phyloP scores from a whole-genome alignment of 2,113 vertebrate genomes.

The Mandrillus leucophaeus region DNA sequence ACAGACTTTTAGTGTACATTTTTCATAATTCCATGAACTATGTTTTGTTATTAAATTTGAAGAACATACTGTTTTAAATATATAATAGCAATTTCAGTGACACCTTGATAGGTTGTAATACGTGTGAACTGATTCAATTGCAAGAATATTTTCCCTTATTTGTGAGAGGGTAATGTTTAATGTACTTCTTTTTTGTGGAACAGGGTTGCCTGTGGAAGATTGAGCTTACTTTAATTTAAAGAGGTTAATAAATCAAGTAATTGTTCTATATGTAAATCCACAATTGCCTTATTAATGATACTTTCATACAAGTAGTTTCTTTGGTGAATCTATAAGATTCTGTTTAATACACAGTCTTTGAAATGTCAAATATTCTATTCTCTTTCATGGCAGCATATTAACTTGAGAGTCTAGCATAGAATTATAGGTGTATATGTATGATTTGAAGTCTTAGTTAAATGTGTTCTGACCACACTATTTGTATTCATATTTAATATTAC shows the following conservation, averaged over 20 bases:
- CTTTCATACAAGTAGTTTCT: background rate
- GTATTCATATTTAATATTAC: background rate
- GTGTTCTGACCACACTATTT: background rate
- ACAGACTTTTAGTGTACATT: background rate
- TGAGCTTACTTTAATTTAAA: conserved; percentile 38
- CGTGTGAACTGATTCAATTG: background rate
- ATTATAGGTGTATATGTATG: background rate
- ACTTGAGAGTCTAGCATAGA: background rate
- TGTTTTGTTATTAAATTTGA: conserved; percentile 58
- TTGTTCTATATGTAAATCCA: conserved; percentile 8
- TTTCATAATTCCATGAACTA: background rate
- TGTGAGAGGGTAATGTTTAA: background rate
- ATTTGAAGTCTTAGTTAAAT: conserved; percentile 48
- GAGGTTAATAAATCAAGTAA: conserved; percentile 9
- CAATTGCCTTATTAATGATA: conserved; percentile 2
- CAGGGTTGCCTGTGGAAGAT: background rate
- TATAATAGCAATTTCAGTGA: background rate
- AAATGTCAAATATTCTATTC: conserved; percentile 32
- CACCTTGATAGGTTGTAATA: background rate
- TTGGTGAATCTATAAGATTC: background rate
- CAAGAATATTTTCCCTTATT: background rate
- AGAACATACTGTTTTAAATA: conserved; percentile 30
- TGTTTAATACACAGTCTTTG: background rate
- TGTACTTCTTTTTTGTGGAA: background rate
- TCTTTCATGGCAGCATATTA: background rate